Evolutionary conservation across 2,888 invertebrate species (phyloP).

Genomic region (Phyllotreta striolata): DNA sequence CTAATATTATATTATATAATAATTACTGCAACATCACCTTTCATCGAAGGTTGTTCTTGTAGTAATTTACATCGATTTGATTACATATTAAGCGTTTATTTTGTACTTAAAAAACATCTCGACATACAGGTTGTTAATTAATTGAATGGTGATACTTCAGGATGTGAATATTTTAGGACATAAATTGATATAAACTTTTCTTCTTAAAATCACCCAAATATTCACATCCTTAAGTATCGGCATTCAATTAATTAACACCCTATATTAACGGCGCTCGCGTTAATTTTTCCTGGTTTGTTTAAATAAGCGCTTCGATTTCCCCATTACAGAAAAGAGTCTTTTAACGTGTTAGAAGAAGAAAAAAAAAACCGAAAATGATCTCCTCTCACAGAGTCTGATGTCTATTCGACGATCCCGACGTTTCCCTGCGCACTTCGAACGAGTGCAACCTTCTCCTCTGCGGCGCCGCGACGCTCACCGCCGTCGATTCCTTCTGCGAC

Average conservation of each 20-base stretch:
- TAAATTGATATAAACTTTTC: too few relatives aligned
- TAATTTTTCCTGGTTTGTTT: slow-evolving; percentile 1
- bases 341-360: slow-evolving; percentile 15
- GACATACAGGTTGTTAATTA: slow-evolving; percentile 4
- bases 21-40: slow-evolving; percentile 32
- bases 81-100: neutral
- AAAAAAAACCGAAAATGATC: slow-evolving; percentile 2
- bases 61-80: neutral
- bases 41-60: slow-evolving; percentile 20
- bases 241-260: too few relatives aligned
- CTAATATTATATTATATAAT: slow-evolving; percentile 38
- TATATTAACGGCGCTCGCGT: slow-evolving; percentile 7
- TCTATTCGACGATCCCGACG: slow-evolving; percentile 44
- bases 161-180: too few relatives aligned
- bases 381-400: slow-evolving; percentile 51
- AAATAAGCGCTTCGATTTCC: slow-evolving; percentile 24
- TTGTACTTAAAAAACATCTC: slow-evolving; percentile 2
- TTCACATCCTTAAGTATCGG: too few relatives aligned
- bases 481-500: slow-evolving; percentile 32
- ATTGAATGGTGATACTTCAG: too few relatives aligned
- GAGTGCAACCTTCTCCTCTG: slow-evolving; percentile 55
- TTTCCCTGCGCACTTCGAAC: slow-evolving; percentile 51
- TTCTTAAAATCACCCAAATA: too few relatives aligned
- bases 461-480: slow-evolving; percentile 50
- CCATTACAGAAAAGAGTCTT: slow-evolving; percentile 15